Base-by-base conservation (phyloP, 2,797 vertebrate genomes). In the Diceros bicornis region DNA sequence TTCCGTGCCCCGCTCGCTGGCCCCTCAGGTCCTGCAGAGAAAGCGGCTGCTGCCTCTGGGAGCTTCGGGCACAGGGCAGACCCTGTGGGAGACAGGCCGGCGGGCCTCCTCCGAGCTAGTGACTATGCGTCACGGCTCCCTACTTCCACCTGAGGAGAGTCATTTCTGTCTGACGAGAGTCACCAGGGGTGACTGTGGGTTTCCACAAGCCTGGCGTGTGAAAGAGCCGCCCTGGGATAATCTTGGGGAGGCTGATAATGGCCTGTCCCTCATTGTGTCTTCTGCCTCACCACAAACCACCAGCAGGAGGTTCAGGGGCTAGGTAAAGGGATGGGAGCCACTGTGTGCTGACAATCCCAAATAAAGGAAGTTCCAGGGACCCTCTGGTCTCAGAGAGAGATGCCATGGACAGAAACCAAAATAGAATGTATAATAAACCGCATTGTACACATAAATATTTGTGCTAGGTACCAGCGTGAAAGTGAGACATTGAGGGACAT, bases 91-190 rank as follows among this genome's bases (percentile, higher is more conserved):
- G 3, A 41, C 0, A 55, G 74, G 27, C 61, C 69, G 25, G 7
- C 8, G 8, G 41, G n/a, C 69, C 47, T 78, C 13, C 41, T 61
- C 37, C 55, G 57, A 25, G 78, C 68, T 47, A 64, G 74, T 95
- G 88, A 94, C 68, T 3, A 0, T 87, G 95, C 0, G n/a, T 96
- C 97, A 95, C 0, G 0, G 61, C 61, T 77, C 69, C 61, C 44
- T 25, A 69, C 83, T 89, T 94, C 86, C 37, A 37, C 96, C 37
- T 29, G 37, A 79, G 37, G 74, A 92, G 32, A 72, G 4, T 83
- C 50, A 62, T 37, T 87, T 62, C 86, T 55, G 57, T 72, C 93
- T 75, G 62, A 17, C 71, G 37, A 90, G 20, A 84, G 77, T 92
- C 97, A 77, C 52, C 11, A 11, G 72, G 61, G 34, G 7, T 92